Percentiles rank a stretch among this genome's conserved stretches.
Conservation (phyloP, 2,797 vertebrate genomes). For the Cyclopterus lumpus region DNA sequence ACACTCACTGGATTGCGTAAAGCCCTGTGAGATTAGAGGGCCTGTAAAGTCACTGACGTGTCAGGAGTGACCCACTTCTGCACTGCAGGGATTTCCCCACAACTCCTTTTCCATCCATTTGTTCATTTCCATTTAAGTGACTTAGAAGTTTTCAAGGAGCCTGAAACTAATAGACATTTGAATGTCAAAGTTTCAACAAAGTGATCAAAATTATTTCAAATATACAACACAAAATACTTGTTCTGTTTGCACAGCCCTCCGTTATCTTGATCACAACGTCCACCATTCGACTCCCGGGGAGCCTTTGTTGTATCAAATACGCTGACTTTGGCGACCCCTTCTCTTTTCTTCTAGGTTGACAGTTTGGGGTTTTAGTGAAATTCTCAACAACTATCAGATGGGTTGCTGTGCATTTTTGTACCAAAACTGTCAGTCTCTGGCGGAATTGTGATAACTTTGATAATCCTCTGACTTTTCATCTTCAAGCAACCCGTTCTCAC, state of each 20-base stretch:
- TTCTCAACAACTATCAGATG: background rate
- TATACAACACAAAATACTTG: background rate
- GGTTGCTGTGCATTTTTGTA: background rate
- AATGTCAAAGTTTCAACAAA: background rate
- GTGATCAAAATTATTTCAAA: background rate
- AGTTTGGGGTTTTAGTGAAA: background rate
- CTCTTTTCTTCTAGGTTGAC: background rate
- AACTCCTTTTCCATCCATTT: background rate
- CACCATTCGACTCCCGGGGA: background rate
- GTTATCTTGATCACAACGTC: background rate
- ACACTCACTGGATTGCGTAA: constrained; percentile 1
- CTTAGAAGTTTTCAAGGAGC: background rate
- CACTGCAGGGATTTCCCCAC: constrained; percentile 30
- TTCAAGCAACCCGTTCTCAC: too few relatives aligned
- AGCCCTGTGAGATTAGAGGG: constrained; percentile 18
- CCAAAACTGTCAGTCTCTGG: too few relatives aligned
- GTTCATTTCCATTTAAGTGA: background rate
- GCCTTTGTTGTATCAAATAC: background rate
- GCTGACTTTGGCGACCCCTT: background rate
- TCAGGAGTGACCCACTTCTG: background rate
- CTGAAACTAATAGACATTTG: background rate
- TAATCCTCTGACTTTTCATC: background rate
- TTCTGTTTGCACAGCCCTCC: background rate
- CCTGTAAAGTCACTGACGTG: constrained; percentile 1
- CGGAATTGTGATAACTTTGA: background rate